phyloP scores from a whole-genome alignment of 1,140 invertebrate species.

The Bombus superbus region DNA sequence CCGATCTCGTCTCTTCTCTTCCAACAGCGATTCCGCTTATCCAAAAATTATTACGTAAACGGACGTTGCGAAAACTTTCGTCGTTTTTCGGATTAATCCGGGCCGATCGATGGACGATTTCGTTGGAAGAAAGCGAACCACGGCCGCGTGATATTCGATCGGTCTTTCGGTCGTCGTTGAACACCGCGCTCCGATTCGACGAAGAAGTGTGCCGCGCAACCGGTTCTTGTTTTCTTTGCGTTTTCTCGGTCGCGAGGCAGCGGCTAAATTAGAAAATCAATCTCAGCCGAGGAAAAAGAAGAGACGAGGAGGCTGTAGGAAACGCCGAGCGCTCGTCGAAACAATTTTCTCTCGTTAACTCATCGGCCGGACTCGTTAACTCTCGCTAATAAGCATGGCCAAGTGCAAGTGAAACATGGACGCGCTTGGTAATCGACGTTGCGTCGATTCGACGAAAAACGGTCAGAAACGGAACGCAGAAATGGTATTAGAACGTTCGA shows the following conservation, averaged over 20 bases:
- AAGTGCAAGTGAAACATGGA: slow-evolving; percentile 40
- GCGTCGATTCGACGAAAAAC: background rate
- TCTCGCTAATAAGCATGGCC: slow-evolving; percentile 38
- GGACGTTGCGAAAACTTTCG: background rate
- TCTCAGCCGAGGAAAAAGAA: background rate
- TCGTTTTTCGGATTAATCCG: background rate
- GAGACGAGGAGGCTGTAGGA: background rate
- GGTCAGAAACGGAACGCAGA: background rate
- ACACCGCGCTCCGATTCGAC: background rate
- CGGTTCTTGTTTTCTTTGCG: slow-evolving; percentile 14
- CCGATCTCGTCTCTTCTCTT: background rate
- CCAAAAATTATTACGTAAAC: background rate
- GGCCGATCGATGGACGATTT: background rate
- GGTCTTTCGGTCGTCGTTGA: too few relatives aligned
- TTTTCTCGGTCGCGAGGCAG: background rate
- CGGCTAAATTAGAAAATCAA: slow-evolving; percentile 34
- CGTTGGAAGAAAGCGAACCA: background rate
- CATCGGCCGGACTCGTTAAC: slow-evolving; percentile 32
- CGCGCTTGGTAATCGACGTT: background rate
- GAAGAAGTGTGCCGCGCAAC: background rate
- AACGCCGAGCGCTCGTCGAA: background rate
- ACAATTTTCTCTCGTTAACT: slow-evolving; percentile 51
- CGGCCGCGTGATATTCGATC: background rate
- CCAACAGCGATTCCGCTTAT: background rate
- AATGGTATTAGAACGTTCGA: background rate